These are phyloP conservation scores for Rutilus rutilus DNA, from an alignment of 2,113 vertebrate genomes.

Conservation along the genomic window DNA sequence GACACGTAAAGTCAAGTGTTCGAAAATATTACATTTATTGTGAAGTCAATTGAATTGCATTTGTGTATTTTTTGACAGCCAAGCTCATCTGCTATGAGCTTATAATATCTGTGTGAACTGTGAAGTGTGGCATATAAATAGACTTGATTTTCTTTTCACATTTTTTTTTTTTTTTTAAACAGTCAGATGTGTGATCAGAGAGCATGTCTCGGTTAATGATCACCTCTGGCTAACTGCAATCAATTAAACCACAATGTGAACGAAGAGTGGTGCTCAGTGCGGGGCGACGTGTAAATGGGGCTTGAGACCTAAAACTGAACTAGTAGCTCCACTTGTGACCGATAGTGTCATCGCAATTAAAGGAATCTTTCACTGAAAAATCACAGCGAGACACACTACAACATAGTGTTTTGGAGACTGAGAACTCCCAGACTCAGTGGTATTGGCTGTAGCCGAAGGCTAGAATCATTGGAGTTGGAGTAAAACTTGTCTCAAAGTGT, in stretches of 20 bases:
- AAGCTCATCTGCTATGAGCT: conserved; percentile 29
- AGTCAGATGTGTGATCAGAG: conserved; percentile 52
- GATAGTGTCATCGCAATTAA: conserved; percentile 67
- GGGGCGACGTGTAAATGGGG: conserved; percentile 61
- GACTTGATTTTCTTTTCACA: conserved; percentile 2
- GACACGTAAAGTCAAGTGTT: background rate
- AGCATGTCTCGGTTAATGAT: conserved; percentile 66
- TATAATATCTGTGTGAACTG: conserved; percentile 10
- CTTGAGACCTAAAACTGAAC: conserved; percentile 58
- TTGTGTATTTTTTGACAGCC: background rate
- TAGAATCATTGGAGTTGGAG: conserved; percentile 46
- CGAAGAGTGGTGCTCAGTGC: conserved; percentile 46
- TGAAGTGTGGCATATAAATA: conserved; percentile 37
- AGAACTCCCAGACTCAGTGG: conserved; percentile 37
- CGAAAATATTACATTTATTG: background rate
- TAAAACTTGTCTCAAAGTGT: conserved; percentile 55
- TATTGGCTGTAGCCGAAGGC: conserved; percentile 40
- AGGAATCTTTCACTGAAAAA: conserved; percentile 53
- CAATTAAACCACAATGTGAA: conserved; percentile 69
- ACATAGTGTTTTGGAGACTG: conserved; percentile 32
- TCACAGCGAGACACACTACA: background rate
- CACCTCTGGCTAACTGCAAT: conserved; percentile 63
- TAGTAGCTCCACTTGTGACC: conserved; percentile 47
- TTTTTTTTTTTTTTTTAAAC: background rate
- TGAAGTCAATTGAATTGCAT: background rate